Percentiles rank a stretch among this genome's conserved stretches.
Evolutionary conservation across 2,797 vertebrate genomes (phyloP).

Genomic region (Spinus olivaceus): DNA sequence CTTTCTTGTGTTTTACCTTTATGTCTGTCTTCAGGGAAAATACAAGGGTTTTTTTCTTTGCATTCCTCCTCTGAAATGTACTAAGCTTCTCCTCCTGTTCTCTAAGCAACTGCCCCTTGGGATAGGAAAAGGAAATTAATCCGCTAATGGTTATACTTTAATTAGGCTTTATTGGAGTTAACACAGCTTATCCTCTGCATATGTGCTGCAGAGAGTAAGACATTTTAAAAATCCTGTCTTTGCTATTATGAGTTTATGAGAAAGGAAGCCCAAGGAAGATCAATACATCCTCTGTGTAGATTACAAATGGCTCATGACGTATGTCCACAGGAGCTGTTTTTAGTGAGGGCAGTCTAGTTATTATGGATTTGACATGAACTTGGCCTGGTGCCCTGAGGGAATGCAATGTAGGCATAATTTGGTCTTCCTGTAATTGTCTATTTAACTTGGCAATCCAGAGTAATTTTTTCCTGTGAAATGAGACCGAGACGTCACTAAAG

Average conservation of each 20-base stretch:
- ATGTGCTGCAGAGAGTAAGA: conserved; percentile 19
- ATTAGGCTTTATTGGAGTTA: conserved; percentile 81
- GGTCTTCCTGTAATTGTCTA: conserved; percentile 99
- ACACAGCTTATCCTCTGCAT: conserved; percentile 69
- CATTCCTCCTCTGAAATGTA: not conserved
- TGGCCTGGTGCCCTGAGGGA: conserved; percentile 86
- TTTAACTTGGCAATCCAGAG: conserved; percentile 83
- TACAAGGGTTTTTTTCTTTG: not conserved
- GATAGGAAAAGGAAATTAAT: conserved; percentile 67
- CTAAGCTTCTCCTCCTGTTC: conserved; percentile 18
- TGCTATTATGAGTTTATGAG: conserved; percentile 90
- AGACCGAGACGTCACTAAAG: conserved; percentile 83
- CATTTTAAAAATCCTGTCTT: conserved; percentile 73
- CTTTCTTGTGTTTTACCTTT: not conserved
- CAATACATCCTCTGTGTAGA: conserved; percentile 94
- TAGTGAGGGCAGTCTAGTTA: conserved; percentile 89
- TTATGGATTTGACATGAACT: conserved; percentile 97
- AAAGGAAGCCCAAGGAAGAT: conserved; percentile 94
- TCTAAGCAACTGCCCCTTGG: conserved; percentile 32
- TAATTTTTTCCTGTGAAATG: conserved; percentile 83
- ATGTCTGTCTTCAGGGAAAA: not conserved
- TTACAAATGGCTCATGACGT: conserved; percentile 93
- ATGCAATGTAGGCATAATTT: conserved; percentile 98
- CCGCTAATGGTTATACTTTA: conserved; percentile 73
- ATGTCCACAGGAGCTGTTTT: conserved; percentile 86